Base-by-base conservation (phyloP, 2,113 vertebrate genomes). In the Mohoua ochrocephala region DNA sequence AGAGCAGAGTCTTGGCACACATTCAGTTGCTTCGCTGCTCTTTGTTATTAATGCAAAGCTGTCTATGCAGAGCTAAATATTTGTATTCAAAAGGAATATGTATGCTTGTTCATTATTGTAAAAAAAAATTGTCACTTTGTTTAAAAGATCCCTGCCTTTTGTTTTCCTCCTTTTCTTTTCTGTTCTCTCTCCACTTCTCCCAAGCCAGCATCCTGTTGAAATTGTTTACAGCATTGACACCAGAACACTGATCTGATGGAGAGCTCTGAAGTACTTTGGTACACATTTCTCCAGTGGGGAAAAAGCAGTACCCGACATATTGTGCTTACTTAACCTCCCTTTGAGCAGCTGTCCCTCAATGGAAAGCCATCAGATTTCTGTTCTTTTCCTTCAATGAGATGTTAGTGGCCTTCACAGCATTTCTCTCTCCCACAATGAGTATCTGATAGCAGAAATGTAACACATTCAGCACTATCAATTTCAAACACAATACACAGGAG, bases 401-500 rank as follows among this genome's bases (percentile, higher is more conserved):
- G 45, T 67, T 87, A 63, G 85, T 71, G 54, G 68, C 83, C 83
- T 88, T 91, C 89, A 84, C 44, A 0, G 1, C 2, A 2, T 91
- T 94, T 91, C 75, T 84, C 13, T 76, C 86, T 84, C 31, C 64
- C 64, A 67, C 76, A 60, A 86, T 45, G 44, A 53, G 74, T 68
- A 84, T 64, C 87, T 41, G 56, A 60, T 68, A 41, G 54, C 6
- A 88, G 79, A 86, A 91, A 52, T 30, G 44, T 78, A 95, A 84
- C 76, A 56, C 75, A 68, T 95, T 92, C 83, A 64, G 28, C 64
- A 56, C 83, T 78, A 91, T 89, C 93, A 68, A 94, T 95, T 97
- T 91, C 83, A 78, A 94, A 84, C 89, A 94, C 90, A 96, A 75
- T 91, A 86, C 93, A 87, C 64, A 41, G 50, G 88, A 95, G 85